Base-by-base conservation (phyloP, 1,140 invertebrate species). In the Octopus bimaculoides region DNA sequence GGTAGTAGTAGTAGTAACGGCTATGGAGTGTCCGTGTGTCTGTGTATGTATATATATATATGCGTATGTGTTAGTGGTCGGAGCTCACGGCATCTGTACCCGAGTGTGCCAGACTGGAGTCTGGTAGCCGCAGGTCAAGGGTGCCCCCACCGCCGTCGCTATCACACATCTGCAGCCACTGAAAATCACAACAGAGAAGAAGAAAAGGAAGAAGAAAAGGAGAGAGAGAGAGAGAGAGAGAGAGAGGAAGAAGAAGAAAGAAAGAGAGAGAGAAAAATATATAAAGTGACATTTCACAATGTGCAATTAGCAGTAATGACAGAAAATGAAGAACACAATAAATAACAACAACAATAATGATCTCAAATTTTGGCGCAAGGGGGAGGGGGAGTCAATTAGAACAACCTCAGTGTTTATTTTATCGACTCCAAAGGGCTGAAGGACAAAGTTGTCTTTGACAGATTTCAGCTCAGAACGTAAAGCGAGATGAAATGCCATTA, bases 11-110 rank as follows among this genome's bases (percentile, higher is more conserved):
- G 12, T 14, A 55, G 17, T 56, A 12, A 12, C 14, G 52, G 53
- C 14, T 17, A 17, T 14, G 17, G 41, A 66, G 5, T 20, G 74
- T 80, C 41, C n/a, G 66, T 79, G 66, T 41, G 78, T 79, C 66
- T 26, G 9, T 71, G 17, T 14, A 17, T 79, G 26, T 73, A 17
- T 73, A 54, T 73, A 71, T 54, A 52, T 69, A 61, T 54, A 71
- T 54, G 78, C 55, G 61, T 54, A 71, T 74, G 61, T 79, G 78
- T 79, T 17, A 52, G 78, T 79, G 69, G 17, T n/a, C 56, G 69
- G 73, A 52, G n/a, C 52, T 75, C 66, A 74, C 55, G 5, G 66
- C 77, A 56, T 26, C 14, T 61, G 73, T 41, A 52, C 79, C 76
- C 77, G 73, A 20, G 73, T 4, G 77, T 2, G 77, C 53, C 71